Base-by-base conservation (phyloP, 2,113 vertebrate species). In the Chlamydotis undulata region DNA sequence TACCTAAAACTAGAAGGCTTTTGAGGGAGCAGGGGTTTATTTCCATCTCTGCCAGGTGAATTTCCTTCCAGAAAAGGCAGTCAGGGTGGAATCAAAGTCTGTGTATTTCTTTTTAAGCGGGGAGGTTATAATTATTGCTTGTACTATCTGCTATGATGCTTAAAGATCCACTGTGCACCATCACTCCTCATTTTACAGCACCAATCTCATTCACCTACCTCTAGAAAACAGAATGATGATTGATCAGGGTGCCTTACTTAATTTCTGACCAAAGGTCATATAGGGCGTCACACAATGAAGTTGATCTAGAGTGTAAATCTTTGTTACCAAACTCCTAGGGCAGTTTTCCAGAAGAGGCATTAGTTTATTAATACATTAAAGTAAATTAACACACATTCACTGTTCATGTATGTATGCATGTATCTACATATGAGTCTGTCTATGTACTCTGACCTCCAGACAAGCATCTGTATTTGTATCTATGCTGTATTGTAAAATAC, bases 401-500 rank as follows among this genome's bases (percentile, higher is more conserved):
- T 60, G 1, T 56, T 81, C 28, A n/a, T 1, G 3, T 59, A 75
- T 35, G 4, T 74, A 10, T 47, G n/a, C 47, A 24, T 14, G 10
- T 24, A 29, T 37, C 35, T 4, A 6, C 35, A 7, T 55, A 39
- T 33, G 4, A 11, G 25, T 55, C 5, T 41, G 1, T 33, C 49
- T 77, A 19, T 21, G 8, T 74, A 59, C n/a, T 74, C 55, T 86
- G 77, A 84, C 9, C 13, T 75, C 31, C 45, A 94, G 57, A 71
- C 19, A 84, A 93, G 23, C 61, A 76, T 83, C 85, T 79, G 33
- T 41, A 39, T 69, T 77, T 78, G 9, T 92, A 84, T 90, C 56
- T 79, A 10, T 35, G 23, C 33, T 74, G n/a, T 25, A 19, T 49
- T 79, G 14, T 52, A 71, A 89, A 86, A 81, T 82, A 64, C 21